Percentiles rank a stretch among this genome's conserved stretches.
phyloP scores from a whole-genome alignment of 1,140 invertebrate species.

The Trachymyrmex cornetzi region DNA sequence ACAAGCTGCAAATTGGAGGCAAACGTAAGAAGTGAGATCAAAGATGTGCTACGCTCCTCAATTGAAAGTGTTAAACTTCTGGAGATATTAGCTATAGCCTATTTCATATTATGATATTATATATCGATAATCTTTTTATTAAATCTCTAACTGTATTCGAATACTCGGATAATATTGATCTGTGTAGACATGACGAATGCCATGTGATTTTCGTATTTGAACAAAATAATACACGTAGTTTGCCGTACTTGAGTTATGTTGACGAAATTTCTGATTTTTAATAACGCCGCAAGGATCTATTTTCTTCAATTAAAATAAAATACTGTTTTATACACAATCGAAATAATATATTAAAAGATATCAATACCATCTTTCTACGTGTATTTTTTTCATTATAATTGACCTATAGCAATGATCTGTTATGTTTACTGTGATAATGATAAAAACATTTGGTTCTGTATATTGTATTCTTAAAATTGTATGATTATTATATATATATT shows the following conservation, averaged over 20 bases:
- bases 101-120: constrained; percentile 47
- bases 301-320: constrained; percentile 17
- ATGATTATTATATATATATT: background rate
- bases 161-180: background rate
- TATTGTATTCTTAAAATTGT: background rate
- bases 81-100: constrained; percentile 13
- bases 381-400: background rate
- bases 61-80: constrained; percentile 17
- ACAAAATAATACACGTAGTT: constrained; percentile 32
- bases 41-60: background rate
- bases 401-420: constrained; percentile 21
- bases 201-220: constrained; percentile 32
- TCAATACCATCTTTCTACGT: background rate
- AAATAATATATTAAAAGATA: background rate
- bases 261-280: constrained; percentile 22
- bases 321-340: constrained; percentile 7
- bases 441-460: background rate
- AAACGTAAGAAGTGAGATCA: background rate
- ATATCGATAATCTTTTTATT: constrained; percentile 41
- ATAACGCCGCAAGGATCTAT: background rate
- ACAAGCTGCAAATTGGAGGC: constrained; percentile 26
- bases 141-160: constrained; percentile 30
- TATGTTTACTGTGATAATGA: constrained; percentile 49
- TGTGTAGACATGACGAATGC: constrained; percentile 21
- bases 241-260: background rate